Percentiles rank a stretch among this genome's conserved stretches.
These are phyloP conservation scores for Microtus oregoni DNA, from an alignment of 2,113 vertebrate genomes.

Conservation along the genomic window DNA sequence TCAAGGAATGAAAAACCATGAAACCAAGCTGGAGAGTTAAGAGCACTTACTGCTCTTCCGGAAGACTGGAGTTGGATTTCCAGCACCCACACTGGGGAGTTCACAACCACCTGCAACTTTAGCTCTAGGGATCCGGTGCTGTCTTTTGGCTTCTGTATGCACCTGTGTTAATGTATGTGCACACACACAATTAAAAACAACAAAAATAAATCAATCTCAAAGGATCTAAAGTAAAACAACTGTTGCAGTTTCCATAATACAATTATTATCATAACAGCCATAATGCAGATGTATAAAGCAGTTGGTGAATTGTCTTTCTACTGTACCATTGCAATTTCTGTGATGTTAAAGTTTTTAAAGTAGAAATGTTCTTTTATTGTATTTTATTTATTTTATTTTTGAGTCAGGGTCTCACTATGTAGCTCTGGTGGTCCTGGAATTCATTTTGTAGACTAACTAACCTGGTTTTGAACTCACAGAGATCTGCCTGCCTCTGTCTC, in stretches of 20 bases:
- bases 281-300: not conserved
- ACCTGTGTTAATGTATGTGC: not conserved
- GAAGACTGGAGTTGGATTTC: not conserved
- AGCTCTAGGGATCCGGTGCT: not conserved
- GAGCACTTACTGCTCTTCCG: not conserved
- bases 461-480: not conserved
- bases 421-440: not conserved
- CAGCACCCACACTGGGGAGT: too few relatives aligned
- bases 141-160: not conserved
- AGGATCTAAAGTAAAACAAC: not conserved
- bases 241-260: not conserved
- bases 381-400: not conserved
- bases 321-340: not conserved
- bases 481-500: not conserved
- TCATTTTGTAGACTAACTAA: not conserved
- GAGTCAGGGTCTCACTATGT: not conserved
- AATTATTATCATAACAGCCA: not conserved
- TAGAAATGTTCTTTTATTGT: not conserved
- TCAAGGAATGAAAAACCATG: not conserved
- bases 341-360: not conserved
- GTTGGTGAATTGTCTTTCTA: not conserved
- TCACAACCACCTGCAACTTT: not conserved
- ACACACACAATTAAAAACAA: not conserved
- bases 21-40: not conserved
- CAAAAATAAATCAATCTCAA: not conserved